Base-by-base conservation (phyloP, 2,888 invertebrate species). In the Orthosia incerta region DNA sequence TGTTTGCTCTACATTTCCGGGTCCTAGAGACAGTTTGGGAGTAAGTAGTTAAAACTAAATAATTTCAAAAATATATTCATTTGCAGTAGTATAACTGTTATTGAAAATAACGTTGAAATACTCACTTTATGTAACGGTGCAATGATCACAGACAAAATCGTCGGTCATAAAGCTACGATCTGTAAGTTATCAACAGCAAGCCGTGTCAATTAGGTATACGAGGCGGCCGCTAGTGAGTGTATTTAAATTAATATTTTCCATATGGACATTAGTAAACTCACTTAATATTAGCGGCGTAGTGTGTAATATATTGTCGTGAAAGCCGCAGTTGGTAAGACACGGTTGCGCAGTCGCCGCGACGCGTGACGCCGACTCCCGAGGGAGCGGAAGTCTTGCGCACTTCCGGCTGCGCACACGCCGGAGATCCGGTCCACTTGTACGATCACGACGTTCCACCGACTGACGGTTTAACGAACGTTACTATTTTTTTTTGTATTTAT, bases 381-480 rank as follows among this genome's bases (percentile, higher is more conserved):
- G 95, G 95, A 95, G 93, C 95, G 95, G 95, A 96, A 95, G 95
- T 95, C 95, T 95, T 94, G 94, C 94, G 93, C 92, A 88, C 93
- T 95, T 95, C 95, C 95, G 90, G 88, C 89, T 86, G 86, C 92
- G 92, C 93, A 93, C 89, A 89, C 91, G 86, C 94, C 95, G 95
- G 91, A 96, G 95, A 95, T 96, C 95, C 95, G 95, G 92, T 89
- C 89, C 88, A 87, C 90, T 88, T 89, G 89, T 88, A 86, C 87
- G 87, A 88, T 89, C 91, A 90, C 90, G 90, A 87, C 86, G 86
- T 78, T 83, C 79, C 87, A 87, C 81, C 80, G 74, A 80, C 79
- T 80, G 71, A 84, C 79, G 78, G 23, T 71, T 79, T 82, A 82
- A 80, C 82, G 73, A 81, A 74, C 74, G 56, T 79, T 65, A 57